These are phyloP conservation scores for Grallaria varia DNA, from an alignment of 2,113 vertebrate genomes.

Conservation along the genomic window DNA sequence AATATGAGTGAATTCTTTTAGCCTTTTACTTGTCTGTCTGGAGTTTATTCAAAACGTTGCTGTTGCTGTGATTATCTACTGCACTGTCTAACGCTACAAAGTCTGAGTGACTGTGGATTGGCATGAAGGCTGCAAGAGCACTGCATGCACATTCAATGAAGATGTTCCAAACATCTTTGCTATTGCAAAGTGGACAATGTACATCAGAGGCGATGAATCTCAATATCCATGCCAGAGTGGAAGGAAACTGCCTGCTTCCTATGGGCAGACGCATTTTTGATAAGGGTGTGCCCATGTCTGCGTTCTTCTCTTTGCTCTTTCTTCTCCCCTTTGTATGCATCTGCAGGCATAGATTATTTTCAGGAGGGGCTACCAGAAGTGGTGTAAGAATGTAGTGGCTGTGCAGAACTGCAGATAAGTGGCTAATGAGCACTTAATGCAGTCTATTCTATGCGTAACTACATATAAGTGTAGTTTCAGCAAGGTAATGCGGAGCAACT, in stretches of 20 bases:
- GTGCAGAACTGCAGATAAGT: neutral
- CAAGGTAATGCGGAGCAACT: neutral
- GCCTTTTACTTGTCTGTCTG: neutral
- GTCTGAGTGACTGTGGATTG: neutral
- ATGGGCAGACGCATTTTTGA: rapidly evolving
- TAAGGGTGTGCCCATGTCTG: rapidly evolving
- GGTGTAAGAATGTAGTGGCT: neutral
- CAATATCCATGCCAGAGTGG: neutral
- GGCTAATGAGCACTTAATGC: neutral
- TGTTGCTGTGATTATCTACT: neutral
- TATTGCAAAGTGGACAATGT: neutral
- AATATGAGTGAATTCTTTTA: neutral
- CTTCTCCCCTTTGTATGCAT: neutral
- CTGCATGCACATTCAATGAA: neutral
- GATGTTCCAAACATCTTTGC: neutral
- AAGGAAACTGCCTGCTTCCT: neutral
- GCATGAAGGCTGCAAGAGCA: neutral
- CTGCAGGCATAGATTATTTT: neutral
- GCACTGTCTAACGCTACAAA: neutral
- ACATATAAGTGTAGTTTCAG: neutral
- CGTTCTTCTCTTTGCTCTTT: neutral
- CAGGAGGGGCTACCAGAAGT: neutral
- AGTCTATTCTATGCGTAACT: neutral
- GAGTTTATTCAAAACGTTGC: neutral
- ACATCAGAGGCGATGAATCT: neutral